Conservation (phyloP, 2,888 invertebrate species). For the Nemapogon koenigi region DNA sequence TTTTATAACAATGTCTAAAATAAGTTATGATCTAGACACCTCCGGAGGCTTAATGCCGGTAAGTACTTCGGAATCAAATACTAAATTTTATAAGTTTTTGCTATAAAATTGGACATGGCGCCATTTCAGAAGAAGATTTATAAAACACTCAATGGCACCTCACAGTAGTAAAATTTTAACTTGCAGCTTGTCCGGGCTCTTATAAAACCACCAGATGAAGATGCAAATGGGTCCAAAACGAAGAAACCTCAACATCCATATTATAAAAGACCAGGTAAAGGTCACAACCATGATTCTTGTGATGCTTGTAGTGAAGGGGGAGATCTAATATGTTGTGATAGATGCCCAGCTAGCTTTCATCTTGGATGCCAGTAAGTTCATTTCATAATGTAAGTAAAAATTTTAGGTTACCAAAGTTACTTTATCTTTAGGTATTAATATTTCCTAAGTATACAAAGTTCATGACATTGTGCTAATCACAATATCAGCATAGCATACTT, state of each 20-base stretch:
- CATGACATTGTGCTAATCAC: too few species aligned
- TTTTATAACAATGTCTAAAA: conserved; percentile 38
- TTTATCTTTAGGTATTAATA: too few species aligned
- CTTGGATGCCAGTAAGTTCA: conserved; percentile 88
- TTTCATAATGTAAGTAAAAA: too few species aligned
- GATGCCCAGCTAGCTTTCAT: conserved; percentile 96
- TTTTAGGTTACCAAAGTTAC: too few species aligned
- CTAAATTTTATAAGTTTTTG: conserved; percentile 15
- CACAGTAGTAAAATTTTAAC: too few species aligned
- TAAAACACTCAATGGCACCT: too few species aligned
- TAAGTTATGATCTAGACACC: conserved; percentile 79
- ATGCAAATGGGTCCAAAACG: conserved; percentile 64
- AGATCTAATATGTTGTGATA: conserved; percentile 93
- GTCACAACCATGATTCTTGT: conserved; percentile 91
- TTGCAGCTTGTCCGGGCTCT: conserved; percentile 86
- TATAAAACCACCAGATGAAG: conserved; percentile 86
- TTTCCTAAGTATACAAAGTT: too few species aligned
- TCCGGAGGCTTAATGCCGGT: conserved; percentile 89
- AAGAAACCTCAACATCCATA: conserved; percentile 79
- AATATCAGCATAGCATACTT: too few species aligned
- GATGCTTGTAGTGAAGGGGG: conserved; percentile 96
- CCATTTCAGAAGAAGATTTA: too few species aligned
- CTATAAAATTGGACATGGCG: conserved; percentile 22
- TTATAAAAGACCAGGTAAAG: conserved; percentile 85
- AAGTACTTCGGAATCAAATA: conserved; percentile 45